phyloP scores from a whole-genome alignment of 2,888 invertebrate species.

The Melitaea athalia region DNA sequence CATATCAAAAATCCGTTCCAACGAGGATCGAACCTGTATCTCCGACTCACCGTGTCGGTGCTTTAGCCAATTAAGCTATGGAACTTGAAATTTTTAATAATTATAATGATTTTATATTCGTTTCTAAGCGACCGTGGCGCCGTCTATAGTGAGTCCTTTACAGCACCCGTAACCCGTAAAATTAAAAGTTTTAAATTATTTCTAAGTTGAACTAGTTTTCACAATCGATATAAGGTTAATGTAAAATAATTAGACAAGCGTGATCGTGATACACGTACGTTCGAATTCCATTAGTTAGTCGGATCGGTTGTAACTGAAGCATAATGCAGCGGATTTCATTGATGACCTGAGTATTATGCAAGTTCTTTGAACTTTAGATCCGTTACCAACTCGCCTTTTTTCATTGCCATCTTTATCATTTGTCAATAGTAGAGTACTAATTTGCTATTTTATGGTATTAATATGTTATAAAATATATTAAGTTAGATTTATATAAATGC shows the following conservation, averaged over 20 bases:
- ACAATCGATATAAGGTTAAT: conserved; percentile 1
- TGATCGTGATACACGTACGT: conserved; percentile 61
- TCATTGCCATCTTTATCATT: conserved; percentile 2
- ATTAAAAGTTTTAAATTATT: not conserved
- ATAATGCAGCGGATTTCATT: conserved; percentile 63
- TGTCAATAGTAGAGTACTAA: not conserved
- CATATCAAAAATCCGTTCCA: no score
- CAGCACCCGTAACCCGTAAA: no score
- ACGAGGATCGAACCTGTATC: no score
- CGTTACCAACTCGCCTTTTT: not conserved
- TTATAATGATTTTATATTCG: no score
- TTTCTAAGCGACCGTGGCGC: no score
- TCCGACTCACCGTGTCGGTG: no score
- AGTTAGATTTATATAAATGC: no score
- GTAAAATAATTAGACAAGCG: conserved; percentile 44
- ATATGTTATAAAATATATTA: no score
- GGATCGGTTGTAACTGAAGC: conserved; percentile 27
- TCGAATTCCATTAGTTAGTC: not conserved
- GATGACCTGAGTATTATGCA: conserved; percentile 59
- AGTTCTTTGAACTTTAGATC: conserved; percentile 30
- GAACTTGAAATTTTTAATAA: no score
- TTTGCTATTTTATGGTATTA: not conserved
- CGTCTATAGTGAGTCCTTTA: no score
- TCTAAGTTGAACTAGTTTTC: not conserved
- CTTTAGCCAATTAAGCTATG: no score